Conservation (phyloP, 1,140 invertebrate genomes). For the Aphelinus certus region DNA sequence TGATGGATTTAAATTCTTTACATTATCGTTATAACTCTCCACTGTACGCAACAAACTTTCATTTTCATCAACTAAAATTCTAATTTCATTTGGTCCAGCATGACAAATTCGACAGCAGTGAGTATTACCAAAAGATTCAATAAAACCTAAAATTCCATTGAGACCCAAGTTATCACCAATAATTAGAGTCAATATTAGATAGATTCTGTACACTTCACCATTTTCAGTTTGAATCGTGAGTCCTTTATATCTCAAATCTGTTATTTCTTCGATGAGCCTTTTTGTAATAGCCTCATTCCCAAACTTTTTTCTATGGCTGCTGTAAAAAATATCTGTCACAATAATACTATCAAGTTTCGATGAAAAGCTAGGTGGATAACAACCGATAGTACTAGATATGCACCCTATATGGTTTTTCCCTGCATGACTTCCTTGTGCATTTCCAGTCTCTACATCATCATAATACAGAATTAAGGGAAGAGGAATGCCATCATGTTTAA, state of each 20-base stretch:
- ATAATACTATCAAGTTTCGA: slow-evolving; percentile 13
- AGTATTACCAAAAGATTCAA: slow-evolving; percentile 32
- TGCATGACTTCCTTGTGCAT: slow-evolving; percentile 9
- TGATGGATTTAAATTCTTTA: background rate
- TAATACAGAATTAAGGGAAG: slow-evolving; percentile 18
- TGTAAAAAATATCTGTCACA: background rate
- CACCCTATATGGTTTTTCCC: background rate
- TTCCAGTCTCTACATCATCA: background rate
- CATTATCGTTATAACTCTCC: background rate
- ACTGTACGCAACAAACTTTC: background rate
- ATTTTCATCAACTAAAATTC: background rate
- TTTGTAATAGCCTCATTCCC: background rate
- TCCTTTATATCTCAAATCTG: slow-evolving; percentile 37
- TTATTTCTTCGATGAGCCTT: background rate
- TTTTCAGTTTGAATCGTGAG: background rate
- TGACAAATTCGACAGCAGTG: slow-evolving; percentile 39
- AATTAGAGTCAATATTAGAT: slow-evolving; percentile 34
- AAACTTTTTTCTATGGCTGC: background rate
- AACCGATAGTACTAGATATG: slow-evolving; percentile 7
- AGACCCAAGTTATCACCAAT: slow-evolving; percentile 39
- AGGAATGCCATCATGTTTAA: slow-evolving; percentile 1
- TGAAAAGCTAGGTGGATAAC: slow-evolving; percentile 13
- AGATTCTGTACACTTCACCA: slow-evolving; percentile 15
- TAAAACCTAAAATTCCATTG: slow-evolving; percentile 36
- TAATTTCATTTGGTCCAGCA: slow-evolving; percentile 11